Conservation (phyloP, 2,888 invertebrate genomes). For the Glyphotaelius pellucidus region DNA sequence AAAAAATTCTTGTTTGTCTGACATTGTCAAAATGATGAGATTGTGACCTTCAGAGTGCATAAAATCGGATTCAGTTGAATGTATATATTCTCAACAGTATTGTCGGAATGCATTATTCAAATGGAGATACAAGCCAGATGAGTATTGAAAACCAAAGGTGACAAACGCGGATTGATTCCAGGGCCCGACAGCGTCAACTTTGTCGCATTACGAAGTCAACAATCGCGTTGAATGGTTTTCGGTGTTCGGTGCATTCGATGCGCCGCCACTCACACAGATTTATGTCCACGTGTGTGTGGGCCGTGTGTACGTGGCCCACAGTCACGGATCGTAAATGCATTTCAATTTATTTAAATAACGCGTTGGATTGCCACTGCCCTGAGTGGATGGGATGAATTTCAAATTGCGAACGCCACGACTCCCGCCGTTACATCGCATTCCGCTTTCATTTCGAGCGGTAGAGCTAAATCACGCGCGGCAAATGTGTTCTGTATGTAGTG, state of each 20-base stretch:
- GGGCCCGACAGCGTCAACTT: slow-evolving; percentile 37
- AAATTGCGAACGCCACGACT: slow-evolving; percentile 58
- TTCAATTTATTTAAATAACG: slow-evolving; percentile 66
- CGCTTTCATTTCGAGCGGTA: slow-evolving; percentile 51
- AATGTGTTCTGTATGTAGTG: slow-evolving; percentile 35
- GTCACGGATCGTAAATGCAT: slow-evolving; percentile 62
- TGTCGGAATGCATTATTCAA: neutral
- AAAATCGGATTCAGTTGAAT: neutral
- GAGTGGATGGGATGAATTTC: slow-evolving; percentile 63
- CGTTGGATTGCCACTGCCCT: slow-evolving; percentile 56
- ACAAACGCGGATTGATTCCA: slow-evolving; percentile 30
- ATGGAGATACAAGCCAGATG: neutral
- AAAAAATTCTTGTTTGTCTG: neutral
- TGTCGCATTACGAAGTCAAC: slow-evolving; percentile 56
- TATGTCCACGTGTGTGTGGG: neutral
- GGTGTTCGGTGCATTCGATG: slow-evolving; percentile 55
- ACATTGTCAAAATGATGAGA: neutral
- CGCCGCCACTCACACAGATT: slow-evolving; percentile 16
- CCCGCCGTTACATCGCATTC: slow-evolving; percentile 41
- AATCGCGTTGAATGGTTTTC: slow-evolving; percentile 59
- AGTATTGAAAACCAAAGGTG: neutral
- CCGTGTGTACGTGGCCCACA: neutral
- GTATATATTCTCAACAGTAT: neutral
- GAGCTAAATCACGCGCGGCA: slow-evolving; percentile 51
- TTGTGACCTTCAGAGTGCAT: neutral